Conservation (phyloP, 2,113 vertebrate species). For the Cepphus grylle region DNA sequence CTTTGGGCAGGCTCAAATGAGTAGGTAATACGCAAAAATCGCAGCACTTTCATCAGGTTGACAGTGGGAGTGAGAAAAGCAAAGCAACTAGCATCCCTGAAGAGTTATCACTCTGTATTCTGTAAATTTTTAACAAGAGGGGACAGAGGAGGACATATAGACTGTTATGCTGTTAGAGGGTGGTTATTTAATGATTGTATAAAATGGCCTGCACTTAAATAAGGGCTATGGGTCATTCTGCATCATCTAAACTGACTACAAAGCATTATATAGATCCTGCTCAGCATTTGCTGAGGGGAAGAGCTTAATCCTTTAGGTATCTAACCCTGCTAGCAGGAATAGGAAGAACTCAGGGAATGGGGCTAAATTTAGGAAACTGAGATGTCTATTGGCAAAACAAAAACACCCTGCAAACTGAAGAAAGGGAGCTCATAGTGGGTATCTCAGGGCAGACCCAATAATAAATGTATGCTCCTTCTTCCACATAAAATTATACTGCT, state of each 20-base stretch:
- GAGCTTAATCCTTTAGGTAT: background rate
- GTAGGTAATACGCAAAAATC: background rate
- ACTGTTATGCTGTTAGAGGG: accelerated
- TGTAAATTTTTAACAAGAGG: background rate
- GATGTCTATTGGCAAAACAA: background rate
- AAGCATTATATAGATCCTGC: background rate
- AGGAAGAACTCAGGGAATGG: background rate
- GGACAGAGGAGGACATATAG: background rate
- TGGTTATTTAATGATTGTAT: background rate
- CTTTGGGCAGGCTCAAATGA: background rate
- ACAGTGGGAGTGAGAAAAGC: slow-evolving; percentile 40
- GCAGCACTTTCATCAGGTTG: slow-evolving; percentile 25
- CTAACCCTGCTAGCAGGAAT: background rate
- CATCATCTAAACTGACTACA: background rate
- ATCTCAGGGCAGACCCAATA: background rate
- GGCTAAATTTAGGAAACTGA: background rate
- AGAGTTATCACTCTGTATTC: background rate
- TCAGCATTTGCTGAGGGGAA: background rate
- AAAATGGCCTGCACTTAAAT: background rate
- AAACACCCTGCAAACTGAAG: background rate
- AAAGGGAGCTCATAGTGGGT: background rate
- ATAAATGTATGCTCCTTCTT: background rate
- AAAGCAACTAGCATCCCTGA: background rate
- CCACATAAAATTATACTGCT: background rate
- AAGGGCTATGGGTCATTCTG: background rate